Base-by-base conservation (phyloP, 2,113 vertebrate genomes). In the Peromyscus leucopus region DNA sequence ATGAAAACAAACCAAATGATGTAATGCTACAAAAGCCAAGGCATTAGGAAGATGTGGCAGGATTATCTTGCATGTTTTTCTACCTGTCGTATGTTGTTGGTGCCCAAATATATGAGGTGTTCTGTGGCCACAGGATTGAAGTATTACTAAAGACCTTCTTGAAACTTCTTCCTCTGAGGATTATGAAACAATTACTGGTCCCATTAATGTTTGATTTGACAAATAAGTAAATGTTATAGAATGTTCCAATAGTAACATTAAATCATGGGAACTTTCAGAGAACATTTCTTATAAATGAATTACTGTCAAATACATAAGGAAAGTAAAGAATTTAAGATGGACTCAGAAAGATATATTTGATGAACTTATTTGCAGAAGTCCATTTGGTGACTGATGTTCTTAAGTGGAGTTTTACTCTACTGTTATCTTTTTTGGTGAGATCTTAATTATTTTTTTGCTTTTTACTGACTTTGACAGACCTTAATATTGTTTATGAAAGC, bases 261-360 rank as follows among this genome's bases (percentile, higher is more conserved):
- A 36, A 36, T n/a, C n/a, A 24, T 13, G 42, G 75, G 42, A 24
- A 61, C 80, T 59, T 61, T 57, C 42, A 78, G 33, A 78, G n/a
- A 63, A 31, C 63, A 67, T 48, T 75, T 76, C 36, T 94, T 74
- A 26, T 19, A 75, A 90, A 84, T 84, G 89, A 78, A 24, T 84
- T 59, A 74, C 69, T 36, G 79, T 63, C 79, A 88, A 78, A 12
- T 72, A 33, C 2, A 39, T 63, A 26, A 59, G 74, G 74, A 63
- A 95, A 95, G 57, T 88, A 93, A 91, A 72, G 19, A 65, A 67
- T n/a, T 17, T 33, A 93, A 87, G 94, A 92, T 74, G 63, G n/a
- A 74, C 92, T 96, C 12, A 61, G 59, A 89, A 80, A 71, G 42
- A 24, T 11, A 78, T 55, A 59, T 85, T 94, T 91, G 65, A 80